Base-by-base conservation (phyloP, 2,797 vertebrate species). In the Astyanax mexicanus region DNA sequence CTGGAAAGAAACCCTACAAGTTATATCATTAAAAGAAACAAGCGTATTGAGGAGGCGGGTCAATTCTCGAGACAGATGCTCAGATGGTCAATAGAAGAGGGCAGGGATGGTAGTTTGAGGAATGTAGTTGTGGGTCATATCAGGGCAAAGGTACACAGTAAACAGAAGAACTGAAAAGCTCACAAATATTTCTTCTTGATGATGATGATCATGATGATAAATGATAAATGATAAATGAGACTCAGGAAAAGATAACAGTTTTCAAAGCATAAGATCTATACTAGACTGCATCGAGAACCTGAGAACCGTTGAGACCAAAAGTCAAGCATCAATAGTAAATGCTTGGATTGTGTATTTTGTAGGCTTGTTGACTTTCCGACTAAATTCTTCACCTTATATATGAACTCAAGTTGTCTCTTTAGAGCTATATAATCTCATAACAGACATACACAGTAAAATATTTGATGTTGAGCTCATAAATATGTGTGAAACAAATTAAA, bases 161-260 rank as follows among this genome's bases (percentile, higher is more conserved):
- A 55, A 29, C 23, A 57, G 1, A n/a, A n/a, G 32, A 5, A 12
- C 3, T 38, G 1, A 6, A 35, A 57, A 57, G n/a, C n/a, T n/a
- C n/a, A n/a, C n/a, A n/a, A 29, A 32, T 13, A 58, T 0, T 58
- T n/a, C n/a, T 58, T n/a, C 35, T 61, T 38, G 19, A 32, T 5
- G 29, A 5, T 32, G 29, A n/a, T n/a, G n/a, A n/a, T n/a, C n/a
- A n/a, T n/a, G n/a, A n/a, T n/a, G n/a, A 37, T 11, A 25, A 1
- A 29, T 29, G 51, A 54, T 25, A 15, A 1, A 29, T 29, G 51
- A 54, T 12, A 25, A 4, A 8, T 12, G 23, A 21, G 40, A 38
- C 37, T 60, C 73, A 6, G 45, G 38, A 29, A 29, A 42, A 73
- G 3, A 38, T 49, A 44, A 21, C 62, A 45, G 15, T 54, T 25